Base-by-base conservation (phyloP, 2,888 invertebrate genomes). In the Meghimatium bilineatum region DNA sequence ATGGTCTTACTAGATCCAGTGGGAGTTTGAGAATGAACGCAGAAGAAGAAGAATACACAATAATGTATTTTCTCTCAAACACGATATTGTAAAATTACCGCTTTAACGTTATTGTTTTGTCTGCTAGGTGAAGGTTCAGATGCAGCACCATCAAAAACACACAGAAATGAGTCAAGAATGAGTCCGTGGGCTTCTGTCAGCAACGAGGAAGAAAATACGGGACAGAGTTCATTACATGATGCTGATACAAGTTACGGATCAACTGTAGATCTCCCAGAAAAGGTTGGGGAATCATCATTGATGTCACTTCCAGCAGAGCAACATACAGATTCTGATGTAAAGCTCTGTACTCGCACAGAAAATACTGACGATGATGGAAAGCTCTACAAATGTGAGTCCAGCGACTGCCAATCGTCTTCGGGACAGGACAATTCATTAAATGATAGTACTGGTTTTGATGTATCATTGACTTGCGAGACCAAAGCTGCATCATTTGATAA, bases 131-230 rank as follows among this genome's bases (percentile, higher is more conserved):
- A 78, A n/a, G 77, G 60, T n/a, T 29, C 77, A 14, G 71, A 32
- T 38, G 23, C 36, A 44, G 14, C 56, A 14, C 32, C 67, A 29
- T 14, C 74, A 17, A 29, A 8, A 0, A 60, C 56, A 5, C 52
- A n/a, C 34, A 60, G 63, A 20, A 49, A 14, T 69, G 69, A 67
- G 34, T 49, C 79, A 29, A 20, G 34, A 12, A 74, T n/a, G 20
- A 56, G 83, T n/a, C 83, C 83, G 1, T 83, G 83, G 83, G 79
- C 79, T 38, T 78, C 74, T 1, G 71, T 83, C 14, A 36, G 49
- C 26, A 29, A n/a, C 23, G 83, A 83, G 34, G 69, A 69, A 69
- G 83, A 77, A 32, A 60, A 83, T 34, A 77, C 36, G 32, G 56
- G 23, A 44, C n/a, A 49, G 32, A 32, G 32, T 20, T 1, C 69